These are phyloP conservation scores for Nomada goodeniana DNA, from an alignment of 2,888 invertebrate species.

Conservation along the genomic window DNA sequence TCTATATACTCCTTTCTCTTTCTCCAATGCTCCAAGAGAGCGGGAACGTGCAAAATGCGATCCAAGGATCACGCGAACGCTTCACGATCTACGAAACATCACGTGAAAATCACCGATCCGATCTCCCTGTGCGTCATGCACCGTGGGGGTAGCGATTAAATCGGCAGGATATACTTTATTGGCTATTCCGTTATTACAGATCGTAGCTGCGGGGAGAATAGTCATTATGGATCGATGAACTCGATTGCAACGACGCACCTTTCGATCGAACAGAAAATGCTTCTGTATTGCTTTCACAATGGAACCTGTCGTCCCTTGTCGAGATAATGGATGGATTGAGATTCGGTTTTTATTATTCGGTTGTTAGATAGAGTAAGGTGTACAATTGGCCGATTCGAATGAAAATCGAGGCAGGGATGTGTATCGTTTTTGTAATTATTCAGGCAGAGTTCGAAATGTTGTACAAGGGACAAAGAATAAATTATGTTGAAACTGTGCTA, in stretches of 20 bases:
- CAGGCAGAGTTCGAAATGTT: too few species aligned
- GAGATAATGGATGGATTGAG: too few species aligned
- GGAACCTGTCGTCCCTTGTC: neutral
- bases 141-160: slow-evolving; percentile 50
- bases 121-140: slow-evolving; percentile 27
- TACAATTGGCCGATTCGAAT: too few species aligned
- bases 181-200: slow-evolving; percentile 60
- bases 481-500: too few species aligned
- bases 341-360: too few species aligned
- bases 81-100: slow-evolving; percentile 39
- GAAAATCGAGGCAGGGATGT: too few species aligned
- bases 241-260: slow-evolving; percentile 51
- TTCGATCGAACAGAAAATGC: slow-evolving; percentile 53
- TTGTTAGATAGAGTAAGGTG: too few species aligned
- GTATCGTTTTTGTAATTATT: too few species aligned
- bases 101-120: slow-evolving; percentile 37
- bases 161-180: slow-evolving; percentile 56
- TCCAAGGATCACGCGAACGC: slow-evolving; percentile 55
- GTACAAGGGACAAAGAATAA: too few species aligned
- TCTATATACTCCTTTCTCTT: neutral
- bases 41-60: slow-evolving; percentile 29
- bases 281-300: slow-evolving; percentile 35
- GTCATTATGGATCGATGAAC: slow-evolving; percentile 68
- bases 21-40: neutral
- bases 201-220: slow-evolving; percentile 44